phyloP scores from a whole-genome alignment of 2,888 invertebrate genomes.

The Allophyes oxyacanthae region DNA sequence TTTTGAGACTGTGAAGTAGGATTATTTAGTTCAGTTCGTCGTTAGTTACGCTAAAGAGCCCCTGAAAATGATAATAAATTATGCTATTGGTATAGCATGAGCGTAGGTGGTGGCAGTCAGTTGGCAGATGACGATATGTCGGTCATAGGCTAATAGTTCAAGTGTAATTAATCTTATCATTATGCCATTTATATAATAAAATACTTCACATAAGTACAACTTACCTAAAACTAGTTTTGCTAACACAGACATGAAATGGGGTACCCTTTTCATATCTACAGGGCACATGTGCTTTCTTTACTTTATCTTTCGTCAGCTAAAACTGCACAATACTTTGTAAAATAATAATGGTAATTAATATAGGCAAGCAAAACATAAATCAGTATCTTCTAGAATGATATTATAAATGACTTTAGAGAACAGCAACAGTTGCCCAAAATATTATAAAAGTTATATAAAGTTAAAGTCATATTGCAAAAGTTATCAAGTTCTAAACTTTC shows the following conservation, averaged over 20 bases:
- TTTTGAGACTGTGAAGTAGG: constrained; percentile 10
- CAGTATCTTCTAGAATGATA: too few relatives aligned
- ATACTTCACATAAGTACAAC: constrained; percentile 8
- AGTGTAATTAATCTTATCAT: constrained; percentile 51
- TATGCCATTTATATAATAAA: constrained; percentile 15
- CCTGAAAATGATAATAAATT: constrained; percentile 19
- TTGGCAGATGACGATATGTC: constrained; percentile 34
- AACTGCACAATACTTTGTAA: constrained; percentile 5
- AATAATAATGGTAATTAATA: not conserved
- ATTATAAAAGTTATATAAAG: too few relatives aligned
- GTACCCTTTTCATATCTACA: not conserved
- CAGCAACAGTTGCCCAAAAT: too few relatives aligned
- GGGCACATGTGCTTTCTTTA: constrained; percentile 7
- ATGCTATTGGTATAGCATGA: constrained; percentile 22
- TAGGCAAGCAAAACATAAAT: too few relatives aligned
- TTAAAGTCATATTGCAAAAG: too few relatives aligned
- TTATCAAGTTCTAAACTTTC: too few relatives aligned
- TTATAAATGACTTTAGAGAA: too few relatives aligned
- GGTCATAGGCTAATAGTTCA: constrained; percentile 53
- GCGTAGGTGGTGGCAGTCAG: constrained; percentile 32
- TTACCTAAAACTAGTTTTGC: constrained; percentile 1
- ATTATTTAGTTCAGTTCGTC: not conserved
- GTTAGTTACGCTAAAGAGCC: constrained; percentile 1
- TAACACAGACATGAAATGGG: not conserved
- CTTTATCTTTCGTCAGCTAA: not conserved